Percentiles rank a stretch among this genome's conserved stretches.
phyloP scores from a whole-genome alignment of 92 coral and sea anemone species.

The Desmophyllum pertusum region DNA sequence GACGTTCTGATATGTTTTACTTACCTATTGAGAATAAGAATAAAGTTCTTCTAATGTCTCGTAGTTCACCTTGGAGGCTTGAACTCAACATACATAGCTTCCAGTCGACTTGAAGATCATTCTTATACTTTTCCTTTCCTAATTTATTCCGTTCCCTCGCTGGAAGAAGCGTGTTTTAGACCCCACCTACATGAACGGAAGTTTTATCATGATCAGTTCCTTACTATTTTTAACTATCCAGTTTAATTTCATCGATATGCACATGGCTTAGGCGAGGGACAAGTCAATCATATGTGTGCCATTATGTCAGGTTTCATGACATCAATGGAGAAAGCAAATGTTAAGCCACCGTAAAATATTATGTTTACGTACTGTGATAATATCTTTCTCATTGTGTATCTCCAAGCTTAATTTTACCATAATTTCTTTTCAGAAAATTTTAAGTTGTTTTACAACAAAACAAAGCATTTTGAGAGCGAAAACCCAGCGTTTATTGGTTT shows the following conservation, averaged over 20 bases:
- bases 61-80: background rate
- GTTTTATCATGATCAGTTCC: background rate
- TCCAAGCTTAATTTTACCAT: too few relatives aligned
- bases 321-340: background rate
- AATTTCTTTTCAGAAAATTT: background rate
- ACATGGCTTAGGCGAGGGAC: background rate
- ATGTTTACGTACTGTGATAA: background rate
- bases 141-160: background rate
- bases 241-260: background rate
- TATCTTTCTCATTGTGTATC: background rate
- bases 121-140: background rate
- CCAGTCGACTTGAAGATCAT: background rate
- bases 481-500: background rate
- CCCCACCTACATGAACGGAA: slow-evolving; percentile 17
- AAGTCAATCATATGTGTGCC: background rate
- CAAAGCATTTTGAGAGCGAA: background rate
- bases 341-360: background rate
- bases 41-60: background rate
- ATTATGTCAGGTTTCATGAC: background rate
- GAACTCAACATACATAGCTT: slow-evolving; percentile 5
- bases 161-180: background rate
- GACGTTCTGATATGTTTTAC: background rate
- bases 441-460: background rate
- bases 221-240: slow-evolving; percentile 8
- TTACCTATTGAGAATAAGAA: background rate